Evolutionary conservation across 2,113 vertebrate genomes (phyloP), one percentile per base, ranked within the genome.

Genomic region (Cairina moschata): DNA sequence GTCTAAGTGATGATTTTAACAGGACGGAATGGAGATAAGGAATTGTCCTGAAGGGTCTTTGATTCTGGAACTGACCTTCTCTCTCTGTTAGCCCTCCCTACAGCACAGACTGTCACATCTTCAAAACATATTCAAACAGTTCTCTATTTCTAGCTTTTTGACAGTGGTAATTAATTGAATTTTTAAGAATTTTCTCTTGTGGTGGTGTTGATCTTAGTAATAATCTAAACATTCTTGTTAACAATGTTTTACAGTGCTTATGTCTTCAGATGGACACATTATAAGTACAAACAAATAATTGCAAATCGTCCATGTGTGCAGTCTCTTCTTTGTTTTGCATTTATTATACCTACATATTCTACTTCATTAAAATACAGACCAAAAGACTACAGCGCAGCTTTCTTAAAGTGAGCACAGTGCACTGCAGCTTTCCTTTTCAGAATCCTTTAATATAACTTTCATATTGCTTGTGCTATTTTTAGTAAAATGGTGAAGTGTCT

Each of bases 261-360:
- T 36, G 28, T 81, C 69, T 87, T 62, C 67, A 87, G 50, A 79
- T 91, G 81, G 71, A 84, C 31, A 54, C 23, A 29, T 86, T 74
- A 9, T 46, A 82, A 88, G 74, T 71, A 50, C 21, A 86, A 95
- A 91, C 11, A 93, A 95, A 89, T 91, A 75, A 82, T 22, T 86
- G 34, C 23, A 89, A 79, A 11, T 67, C 92, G 26, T 46, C 18
- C 31, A 48, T 86, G 40, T 31, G 36, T 83, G 52, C 9, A 75
- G 63, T 90, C 55, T 80, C 26, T 13, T 62, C 50, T 86, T 90
- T 77, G 50, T 54, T 93, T 94, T 92, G 9, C 44, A 6, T 75
- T 89, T 62, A 28, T 89, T 62, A 28, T 54, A 73, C 28, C 44
- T 78, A 67, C 25, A 21, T 78, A 71, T 86, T 76, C n/a, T 21